These are phyloP conservation scores for Hipposideros larvatus DNA, from an alignment of 2,797 vertebrate species.

Conservation along the genomic window DNA sequence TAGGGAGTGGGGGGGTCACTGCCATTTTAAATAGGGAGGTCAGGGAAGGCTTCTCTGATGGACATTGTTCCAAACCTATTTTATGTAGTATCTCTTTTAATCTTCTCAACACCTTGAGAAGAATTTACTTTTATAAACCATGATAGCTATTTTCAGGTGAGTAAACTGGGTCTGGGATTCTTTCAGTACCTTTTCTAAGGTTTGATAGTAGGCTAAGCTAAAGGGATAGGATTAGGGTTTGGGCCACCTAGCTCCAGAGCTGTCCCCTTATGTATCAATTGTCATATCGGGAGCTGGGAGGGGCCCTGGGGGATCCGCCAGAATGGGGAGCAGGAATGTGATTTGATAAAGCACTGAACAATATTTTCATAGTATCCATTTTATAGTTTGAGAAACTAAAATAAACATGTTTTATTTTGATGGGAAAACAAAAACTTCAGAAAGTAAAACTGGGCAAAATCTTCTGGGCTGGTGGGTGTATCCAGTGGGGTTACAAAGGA, in stretches of 20 bases:
- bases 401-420: neutral
- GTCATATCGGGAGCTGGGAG: neutral
- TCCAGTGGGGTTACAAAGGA: neutral
- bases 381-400: constrained; percentile 43
- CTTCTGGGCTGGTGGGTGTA: neutral
- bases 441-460: constrained; percentile 31
- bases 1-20: neutral
- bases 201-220: neutral
- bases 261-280: neutral
- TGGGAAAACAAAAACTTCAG: neutral
- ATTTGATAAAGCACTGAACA: neutral
- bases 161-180: neutral
- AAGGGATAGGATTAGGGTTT: neutral
- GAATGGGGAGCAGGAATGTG: neutral
- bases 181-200: neutral
- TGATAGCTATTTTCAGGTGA: neutral
- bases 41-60: neutral
- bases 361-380: neutral
- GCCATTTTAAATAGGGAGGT: neutral
- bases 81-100: neutral
- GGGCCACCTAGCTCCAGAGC: neutral
- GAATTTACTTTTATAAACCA: neutral
- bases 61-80: neutral
- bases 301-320: neutral
- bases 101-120: neutral